These are phyloP conservation scores for Mythimna lalbum DNA, from an alignment of 2,888 invertebrate genomes.

Conservation along the genomic window DNA sequence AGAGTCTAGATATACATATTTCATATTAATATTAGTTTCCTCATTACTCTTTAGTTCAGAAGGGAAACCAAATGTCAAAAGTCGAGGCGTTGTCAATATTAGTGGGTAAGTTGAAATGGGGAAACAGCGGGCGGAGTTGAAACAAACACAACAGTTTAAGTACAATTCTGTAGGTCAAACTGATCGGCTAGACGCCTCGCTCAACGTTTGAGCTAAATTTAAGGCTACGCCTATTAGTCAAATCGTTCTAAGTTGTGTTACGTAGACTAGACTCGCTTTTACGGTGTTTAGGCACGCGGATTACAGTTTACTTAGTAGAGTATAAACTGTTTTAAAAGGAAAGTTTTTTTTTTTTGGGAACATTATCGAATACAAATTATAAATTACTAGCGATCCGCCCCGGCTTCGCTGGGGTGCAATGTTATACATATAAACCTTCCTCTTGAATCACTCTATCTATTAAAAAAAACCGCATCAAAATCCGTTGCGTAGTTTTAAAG, in stretches of 20 bases:
- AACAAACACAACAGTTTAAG: background rate
- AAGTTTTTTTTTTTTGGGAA: no score
- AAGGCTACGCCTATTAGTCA: slow-evolving; percentile 6
- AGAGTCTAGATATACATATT: no score
- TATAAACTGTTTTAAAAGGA: background rate
- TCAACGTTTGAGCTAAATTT: slow-evolving; percentile 17
- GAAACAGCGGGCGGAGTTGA: no score
- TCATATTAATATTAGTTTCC: no score
- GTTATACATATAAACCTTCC: no score
- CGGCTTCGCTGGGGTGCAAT: no score
- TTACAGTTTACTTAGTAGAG: background rate
- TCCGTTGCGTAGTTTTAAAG: no score
- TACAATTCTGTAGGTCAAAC: slow-evolving; percentile 26
- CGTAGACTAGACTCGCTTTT: background rate
- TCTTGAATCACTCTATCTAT: no score
- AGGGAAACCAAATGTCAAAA: background rate
- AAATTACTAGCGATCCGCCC: no score
- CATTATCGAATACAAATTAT: no score
- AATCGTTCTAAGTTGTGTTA: background rate
- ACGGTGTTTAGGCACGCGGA: background rate
- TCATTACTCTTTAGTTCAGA: background rate
- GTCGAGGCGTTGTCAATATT: no score
- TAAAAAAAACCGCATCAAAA: no score
- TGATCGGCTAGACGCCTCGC: slow-evolving; percentile 23
- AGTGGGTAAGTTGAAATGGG: background rate